Evolutionary conservation across 2,113 vertebrate species (phyloP), one percentile per base, ranked within the genome.

Genomic region (Neofelis nebulosa): DNA sequence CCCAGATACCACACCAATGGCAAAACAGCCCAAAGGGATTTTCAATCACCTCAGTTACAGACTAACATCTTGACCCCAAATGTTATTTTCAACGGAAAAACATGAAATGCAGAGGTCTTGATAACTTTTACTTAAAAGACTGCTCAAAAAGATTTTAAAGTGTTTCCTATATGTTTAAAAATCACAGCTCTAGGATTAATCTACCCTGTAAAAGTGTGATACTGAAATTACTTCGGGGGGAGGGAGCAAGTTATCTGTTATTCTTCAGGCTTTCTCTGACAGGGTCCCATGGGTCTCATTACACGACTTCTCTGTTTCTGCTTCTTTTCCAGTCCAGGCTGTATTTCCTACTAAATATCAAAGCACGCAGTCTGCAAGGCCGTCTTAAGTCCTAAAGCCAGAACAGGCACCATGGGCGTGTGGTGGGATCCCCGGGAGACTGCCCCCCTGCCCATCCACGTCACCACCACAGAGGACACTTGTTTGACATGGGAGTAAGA

Each of bases 331-430:
- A 61, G 0, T 11, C 36, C 25, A 31, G 3, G 19, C 3, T 19
- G 33, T 25, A 14, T 19, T 79, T 12, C 48, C 83, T 3, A 2
- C 2, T 3, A 13, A 36, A 16, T 3, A 36, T 0, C 69, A n/a
- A 29, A 36, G 41, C 25, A 45, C 6, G 23, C 3, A 0, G 10
- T 48, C 52, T 41, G 18, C 69, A 52, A 52, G 5, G 41, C 23
- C 14, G 13, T 27, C 8, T 25, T 14, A 48, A 45, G 18, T 36
- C 1, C 21, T 8, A 1, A n/a, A 63, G 66, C 82, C 9, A 3
- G 48, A 12, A 8, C 0, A 1, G 12, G 16, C 0, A 1, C 50
- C 84, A 0, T 21, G 5, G 33, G 27, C 1, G 21, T n/a, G 84
- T 2, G 48, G 23, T 7, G 25, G 63, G n/a, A 45, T 38, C 61